Evolutionary conservation across 2,888 invertebrate genomes (phyloP), one percentile per base, ranked within the genome.

Genomic region (Drosophila sordidula): DNA sequence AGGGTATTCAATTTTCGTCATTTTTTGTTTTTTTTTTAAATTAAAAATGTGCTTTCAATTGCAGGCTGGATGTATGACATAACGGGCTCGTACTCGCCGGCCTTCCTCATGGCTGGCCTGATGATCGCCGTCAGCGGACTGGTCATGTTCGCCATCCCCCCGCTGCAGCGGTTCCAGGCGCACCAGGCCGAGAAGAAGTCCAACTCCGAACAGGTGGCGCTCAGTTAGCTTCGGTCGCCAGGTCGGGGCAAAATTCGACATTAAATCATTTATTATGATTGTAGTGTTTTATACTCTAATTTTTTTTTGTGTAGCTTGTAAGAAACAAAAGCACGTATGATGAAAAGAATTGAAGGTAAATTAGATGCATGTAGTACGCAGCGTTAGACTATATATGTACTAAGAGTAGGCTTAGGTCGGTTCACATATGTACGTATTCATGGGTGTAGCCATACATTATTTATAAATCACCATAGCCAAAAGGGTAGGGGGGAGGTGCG

Each of bases 71-170:
- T 99, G 59, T 97, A 94, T 89, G 99, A 99, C 90, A 92, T 93
- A 12, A 93, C 95, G 6, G 81, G 93, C 2, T 96, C 97, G 14
- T 98, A 98, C 93, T 94, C 96, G 86, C 96, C 97, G 14, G 97
- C 97, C 0, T 99, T 99, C 93, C 95, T 95, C 83, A 93, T 98
- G 66, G 97, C 98, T 18, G 99, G 99, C 5, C 93, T 94, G 0
- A 95, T 97, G 90, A 97, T 99, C 64, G 95, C 96, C 4, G 73
- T 96, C 45, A 98, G 98, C 90, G 99, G 98, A 11, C 52, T 97
- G 44, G 97, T 99, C 93, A 94, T 99, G 69, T 98, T 97, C 92
- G 92, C 95, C 70, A 97, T 98, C 89, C 97, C 97, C 6, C 92
- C 95, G 57, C 81, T 97, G 52, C 95, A 96, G 90, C 93, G 93